Base-by-base conservation (phyloP, 1,140 invertebrate species). In the Trichomalopsis sarcophagae region DNA sequence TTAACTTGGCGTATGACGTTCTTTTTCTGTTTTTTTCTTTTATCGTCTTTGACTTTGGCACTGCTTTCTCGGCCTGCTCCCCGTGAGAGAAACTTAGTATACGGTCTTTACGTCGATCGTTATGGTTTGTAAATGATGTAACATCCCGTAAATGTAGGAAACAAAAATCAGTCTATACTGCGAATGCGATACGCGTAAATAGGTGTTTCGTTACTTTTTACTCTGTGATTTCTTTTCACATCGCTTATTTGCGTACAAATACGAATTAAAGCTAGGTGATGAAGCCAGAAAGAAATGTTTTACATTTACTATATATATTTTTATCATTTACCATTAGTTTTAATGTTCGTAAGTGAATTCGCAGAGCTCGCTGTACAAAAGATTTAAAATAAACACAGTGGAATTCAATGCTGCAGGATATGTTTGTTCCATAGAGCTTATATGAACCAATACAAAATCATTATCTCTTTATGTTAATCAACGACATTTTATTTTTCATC, bases 341-440 rank as follows among this genome's bases (percentile, higher is more conserved):
- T 87, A 89, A 87, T 87, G 86, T 87, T 88, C 89, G 85, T 89
- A 88, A 76, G 88, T 71, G 87, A 86, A 89, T 85, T 89, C 87
- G 88, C 89, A 90, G 87, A 91, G 89, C 87, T 89, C 89, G 88
- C 89, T 91, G 90, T 90, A 91, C 89, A 91, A 89, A 91, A 88
- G 85, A 89, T 89, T 87, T 78, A 84, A 86, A 91, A 91, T 89
- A 89, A 90, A 90, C 86, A 89, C 87, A 88, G 89, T 89, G 86
- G 84, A 90, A 90, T 89, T 89, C 77, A 87, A 87, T 80, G 76
- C 76, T 84, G 50, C 82, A 85, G 78, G 84, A 33, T 47, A 77
- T 82, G 13, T 77, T 78, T 81, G 44, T 81, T 82, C 75, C 71
- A 71, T 78, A 78, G 73, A 80, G 75, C 55, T 14, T 13, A 81